phyloP scores from a whole-genome alignment of 2,888 invertebrate genomes.

The Habrosyne pyritoides region DNA sequence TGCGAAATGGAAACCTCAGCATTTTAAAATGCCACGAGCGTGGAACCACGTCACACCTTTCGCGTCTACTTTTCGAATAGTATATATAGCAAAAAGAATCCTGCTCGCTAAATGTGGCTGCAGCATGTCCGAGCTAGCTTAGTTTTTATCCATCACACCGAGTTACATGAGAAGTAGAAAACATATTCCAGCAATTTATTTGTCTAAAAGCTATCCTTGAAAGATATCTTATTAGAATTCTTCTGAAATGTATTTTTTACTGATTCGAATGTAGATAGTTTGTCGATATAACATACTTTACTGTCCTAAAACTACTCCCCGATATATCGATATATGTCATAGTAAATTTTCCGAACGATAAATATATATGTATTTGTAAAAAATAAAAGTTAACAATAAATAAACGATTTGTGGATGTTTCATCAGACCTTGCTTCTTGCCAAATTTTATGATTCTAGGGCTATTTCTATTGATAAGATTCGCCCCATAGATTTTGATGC shows the following conservation, averaged over 20 bases:
- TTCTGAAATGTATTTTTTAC: not conserved
- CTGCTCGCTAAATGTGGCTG: conserved; percentile 17
- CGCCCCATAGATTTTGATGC: too few species aligned
- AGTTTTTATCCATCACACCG: conserved; percentile 26
- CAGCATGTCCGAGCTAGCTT: conserved; percentile 15
- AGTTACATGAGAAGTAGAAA: not conserved
- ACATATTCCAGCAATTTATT: not conserved
- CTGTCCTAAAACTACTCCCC: too few species aligned
- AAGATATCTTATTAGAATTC: not conserved
- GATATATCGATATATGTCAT: too few species aligned
- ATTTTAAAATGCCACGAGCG: not conserved
- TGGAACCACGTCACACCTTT: conserved; percentile 16
- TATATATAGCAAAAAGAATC: conserved; percentile 20
- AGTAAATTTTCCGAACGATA: too few species aligned
- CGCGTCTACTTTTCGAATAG: not conserved
- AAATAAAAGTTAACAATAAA: too few species aligned
- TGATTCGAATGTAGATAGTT: too few species aligned
- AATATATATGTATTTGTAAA: too few species aligned
- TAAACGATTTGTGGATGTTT: too few species aligned
- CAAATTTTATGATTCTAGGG: too few species aligned
- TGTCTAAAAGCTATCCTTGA: not conserved
- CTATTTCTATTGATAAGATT: too few species aligned
- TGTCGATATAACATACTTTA: too few species aligned
- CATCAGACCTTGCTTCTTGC: too few species aligned
- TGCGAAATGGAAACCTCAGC: not conserved